These are phyloP conservation scores for Rhagonycha lutea DNA, from an alignment of 2,888 invertebrate genomes.

Conservation along the genomic window DNA sequence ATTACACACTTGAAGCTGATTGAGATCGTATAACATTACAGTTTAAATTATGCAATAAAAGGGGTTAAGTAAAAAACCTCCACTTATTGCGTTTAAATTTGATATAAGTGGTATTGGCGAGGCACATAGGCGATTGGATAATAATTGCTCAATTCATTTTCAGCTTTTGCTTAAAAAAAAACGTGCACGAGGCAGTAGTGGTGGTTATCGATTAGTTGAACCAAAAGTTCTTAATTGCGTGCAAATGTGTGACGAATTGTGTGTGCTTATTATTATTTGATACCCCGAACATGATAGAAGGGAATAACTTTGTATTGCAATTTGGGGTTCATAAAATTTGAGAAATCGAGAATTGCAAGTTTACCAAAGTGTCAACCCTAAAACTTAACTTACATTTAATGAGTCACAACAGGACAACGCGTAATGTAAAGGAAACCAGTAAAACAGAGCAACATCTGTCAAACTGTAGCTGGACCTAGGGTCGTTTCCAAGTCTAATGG, in stretches of 20 bases:
- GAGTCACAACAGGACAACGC: conserved; percentile 31
- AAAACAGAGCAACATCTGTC: conserved; percentile 40
- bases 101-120: background rate
- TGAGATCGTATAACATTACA: conserved; percentile 49
- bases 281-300: background rate
- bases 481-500: conserved; percentile 42
- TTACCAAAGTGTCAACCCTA: conserved; percentile 27
- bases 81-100: conserved; percentile 6
- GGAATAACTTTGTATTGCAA: background rate
- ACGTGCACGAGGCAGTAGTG: background rate
- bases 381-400: conserved; percentile 25
- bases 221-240: background rate
- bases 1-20: conserved; percentile 48
- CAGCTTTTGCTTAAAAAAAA: background rate
- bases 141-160: background rate
- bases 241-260: background rate
- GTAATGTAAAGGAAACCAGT: conserved; percentile 36
- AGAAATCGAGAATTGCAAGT: background rate
- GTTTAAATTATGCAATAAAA: conserved; percentile 39
- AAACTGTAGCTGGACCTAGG: conserved; percentile 36
- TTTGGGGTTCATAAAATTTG: background rate
- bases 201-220: background rate
- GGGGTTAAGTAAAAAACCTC: background rate
- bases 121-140: background rate
- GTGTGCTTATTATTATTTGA: background rate